Percentiles rank a stretch among this genome's conserved stretches.
Evolutionary conservation across 2,113 vertebrate species (phyloP).

Genomic region (Macaca mulatta): DNA sequence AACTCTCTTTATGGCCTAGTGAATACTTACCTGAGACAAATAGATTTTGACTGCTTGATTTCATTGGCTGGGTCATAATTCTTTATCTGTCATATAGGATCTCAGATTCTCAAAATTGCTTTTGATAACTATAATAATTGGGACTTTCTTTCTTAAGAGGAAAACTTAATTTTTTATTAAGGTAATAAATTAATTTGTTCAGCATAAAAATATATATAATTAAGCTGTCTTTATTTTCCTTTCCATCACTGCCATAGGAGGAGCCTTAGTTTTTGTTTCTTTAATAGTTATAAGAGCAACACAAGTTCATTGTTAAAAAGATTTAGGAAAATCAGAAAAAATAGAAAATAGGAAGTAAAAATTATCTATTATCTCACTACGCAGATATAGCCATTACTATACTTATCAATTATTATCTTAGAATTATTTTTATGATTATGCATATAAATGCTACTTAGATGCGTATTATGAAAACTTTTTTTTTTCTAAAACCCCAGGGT

Average conservation of each 20-base stretch:
- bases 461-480: conserved; percentile 31
- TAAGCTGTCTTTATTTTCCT: background rate
- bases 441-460: background rate
- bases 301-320: background rate
- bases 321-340: background rate
- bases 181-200: conserved; percentile 1
- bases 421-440: conserved; percentile 18
- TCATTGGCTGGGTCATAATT: conserved; percentile 75
- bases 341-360: background rate
- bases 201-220: background rate
- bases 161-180: conserved; percentile 3
- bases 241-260: background rate
- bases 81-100: conserved; percentile 67
- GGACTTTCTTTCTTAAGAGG: background rate
- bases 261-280: background rate
- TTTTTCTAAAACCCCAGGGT: background rate
- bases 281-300: background rate
- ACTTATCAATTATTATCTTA: background rate
- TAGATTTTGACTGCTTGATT: conserved; percentile 80
- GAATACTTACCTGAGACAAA: conserved; percentile 77
- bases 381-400: background rate
- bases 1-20: conserved; percentile 20
- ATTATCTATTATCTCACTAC: background rate
- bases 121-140: conserved; percentile 49
- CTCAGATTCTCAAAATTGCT: background rate